phyloP scores from a whole-genome alignment of 2,113 vertebrate genomes.

The Eulemur macaco region DNA sequence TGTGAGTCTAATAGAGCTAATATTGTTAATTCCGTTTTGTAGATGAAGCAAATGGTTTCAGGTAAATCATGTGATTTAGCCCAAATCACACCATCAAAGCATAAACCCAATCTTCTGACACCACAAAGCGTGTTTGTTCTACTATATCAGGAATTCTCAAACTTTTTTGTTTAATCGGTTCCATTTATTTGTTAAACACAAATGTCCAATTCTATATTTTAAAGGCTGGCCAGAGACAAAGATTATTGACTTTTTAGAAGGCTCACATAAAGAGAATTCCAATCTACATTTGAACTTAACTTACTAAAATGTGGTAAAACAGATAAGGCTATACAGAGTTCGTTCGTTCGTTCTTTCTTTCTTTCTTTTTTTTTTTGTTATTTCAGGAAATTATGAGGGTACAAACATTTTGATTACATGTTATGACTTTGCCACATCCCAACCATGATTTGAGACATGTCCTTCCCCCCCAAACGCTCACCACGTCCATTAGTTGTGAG shows the following conservation, averaged over 20 bases:
- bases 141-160: not conserved
- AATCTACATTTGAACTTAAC: slow-evolving; percentile 4
- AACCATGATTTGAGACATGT: too few species aligned
- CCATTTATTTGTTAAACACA: not conserved
- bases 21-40: not conserved
- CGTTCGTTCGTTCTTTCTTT: not conserved
- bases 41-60: not conserved
- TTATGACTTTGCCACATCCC: too few species aligned
- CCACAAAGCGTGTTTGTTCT: not conserved
- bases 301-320: not conserved
- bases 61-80: not conserved
- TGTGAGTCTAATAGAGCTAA: not conserved
- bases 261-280: not conserved
- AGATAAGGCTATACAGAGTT: not conserved
- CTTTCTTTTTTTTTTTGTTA: too few species aligned
- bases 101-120: not conserved
- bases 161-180: not conserved
- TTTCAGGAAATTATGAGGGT: too few species aligned
- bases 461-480: too few species aligned
- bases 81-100: not conserved
- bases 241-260: not conserved
- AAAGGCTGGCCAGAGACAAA: not conserved
- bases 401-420: too few species aligned
- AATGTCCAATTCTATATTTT: not conserved
- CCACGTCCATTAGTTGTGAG: too few species aligned